Conservation (phyloP, 2,888 invertebrate genomes). For the Monopis laevigella region DNA sequence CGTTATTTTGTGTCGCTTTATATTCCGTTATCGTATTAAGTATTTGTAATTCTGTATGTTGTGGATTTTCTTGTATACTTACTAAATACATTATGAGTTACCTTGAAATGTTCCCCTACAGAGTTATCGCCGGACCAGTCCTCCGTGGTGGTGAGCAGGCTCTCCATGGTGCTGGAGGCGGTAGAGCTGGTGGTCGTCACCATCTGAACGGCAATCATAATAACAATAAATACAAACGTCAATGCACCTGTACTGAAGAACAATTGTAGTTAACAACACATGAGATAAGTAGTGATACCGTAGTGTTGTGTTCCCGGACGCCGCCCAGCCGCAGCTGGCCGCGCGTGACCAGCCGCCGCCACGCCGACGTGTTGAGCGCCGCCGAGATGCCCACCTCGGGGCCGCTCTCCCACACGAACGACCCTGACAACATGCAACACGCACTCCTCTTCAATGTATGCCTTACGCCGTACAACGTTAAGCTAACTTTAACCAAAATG, state of each 20-base stretch:
- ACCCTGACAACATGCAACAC: slow-evolving; percentile 24
- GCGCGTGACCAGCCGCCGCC: slow-evolving; percentile 53
- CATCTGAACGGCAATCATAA: slow-evolving; percentile 23
- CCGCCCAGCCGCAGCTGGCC: slow-evolving; percentile 55
- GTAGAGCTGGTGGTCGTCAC: slow-evolving; percentile 47
- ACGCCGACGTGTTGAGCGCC: slow-evolving; percentile 53
- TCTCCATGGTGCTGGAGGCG: too few species aligned
- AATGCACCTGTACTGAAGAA: too few species aligned
- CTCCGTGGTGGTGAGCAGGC: slow-evolving; percentile 39
- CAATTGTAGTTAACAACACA: not conserved
- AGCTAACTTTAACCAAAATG: too few species aligned
- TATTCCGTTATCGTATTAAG: too few species aligned
- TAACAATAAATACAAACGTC: not conserved
- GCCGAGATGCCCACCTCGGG: slow-evolving; percentile 58
- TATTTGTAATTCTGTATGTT: too few species aligned
- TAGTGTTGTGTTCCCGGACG: slow-evolving; percentile 20
- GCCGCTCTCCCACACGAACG: slow-evolving; percentile 59
- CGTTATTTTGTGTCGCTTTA: too few species aligned
- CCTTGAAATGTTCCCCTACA: slow-evolving; percentile 57
- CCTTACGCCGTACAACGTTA: too few species aligned
- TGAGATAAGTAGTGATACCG: not conserved
- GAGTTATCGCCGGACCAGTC: slow-evolving; percentile 42
- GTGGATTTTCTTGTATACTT: too few species aligned
- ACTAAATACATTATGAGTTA: slow-evolving; percentile 24
- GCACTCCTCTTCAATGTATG: not conserved